Evolutionary conservation across 37 sponge, comb jelly and placozoan species (phyloP).

Genomic region (Mnemiopsis leidyi): DNA sequence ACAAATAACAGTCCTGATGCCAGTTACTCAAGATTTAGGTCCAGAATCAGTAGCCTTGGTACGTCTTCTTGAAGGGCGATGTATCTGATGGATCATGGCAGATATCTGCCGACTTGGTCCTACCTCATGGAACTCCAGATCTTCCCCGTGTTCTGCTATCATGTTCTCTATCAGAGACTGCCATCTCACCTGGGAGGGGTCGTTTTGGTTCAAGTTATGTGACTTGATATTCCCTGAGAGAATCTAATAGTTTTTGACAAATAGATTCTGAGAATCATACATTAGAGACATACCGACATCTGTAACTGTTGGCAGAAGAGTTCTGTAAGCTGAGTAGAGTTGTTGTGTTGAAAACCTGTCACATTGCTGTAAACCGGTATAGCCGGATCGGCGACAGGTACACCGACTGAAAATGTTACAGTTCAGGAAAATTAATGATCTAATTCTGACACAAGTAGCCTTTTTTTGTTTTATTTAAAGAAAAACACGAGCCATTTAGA

Average conservation of each 20-base stretch:
- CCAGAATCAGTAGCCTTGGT: slow-evolving; percentile 7
- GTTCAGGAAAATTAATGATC: too few species aligned
- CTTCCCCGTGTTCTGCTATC: neutral
- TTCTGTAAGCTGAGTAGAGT: neutral
- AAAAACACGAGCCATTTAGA: too few species aligned
- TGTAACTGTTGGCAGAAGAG: slow-evolving; percentile 24
- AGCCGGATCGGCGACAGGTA: neutral
- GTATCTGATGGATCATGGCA: neutral
- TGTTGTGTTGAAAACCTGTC: neutral
- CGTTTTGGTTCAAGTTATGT: too few species aligned
- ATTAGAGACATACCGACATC: slow-evolving; percentile 44
- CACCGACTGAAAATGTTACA: slow-evolving; percentile 54
- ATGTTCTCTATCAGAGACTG: slow-evolving; percentile 53
- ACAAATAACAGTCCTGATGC: too few species aligned
- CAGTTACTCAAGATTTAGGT: neutral
- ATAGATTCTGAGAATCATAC: too few species aligned
- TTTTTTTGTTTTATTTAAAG: too few species aligned
- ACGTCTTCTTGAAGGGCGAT: neutral
- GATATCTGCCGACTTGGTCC: slow-evolving; percentile 29
- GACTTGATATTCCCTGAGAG: too few species aligned
- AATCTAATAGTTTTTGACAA: too few species aligned
- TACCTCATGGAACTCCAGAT: slow-evolving; percentile 39
- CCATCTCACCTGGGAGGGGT: slow-evolving; percentile 43
- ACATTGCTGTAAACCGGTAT: slow-evolving; percentile 59
- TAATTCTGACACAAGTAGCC: too few species aligned